Base-by-base conservation (phyloP, 2,797 vertebrate genomes). In the Acanthurus leucopareius region DNA sequence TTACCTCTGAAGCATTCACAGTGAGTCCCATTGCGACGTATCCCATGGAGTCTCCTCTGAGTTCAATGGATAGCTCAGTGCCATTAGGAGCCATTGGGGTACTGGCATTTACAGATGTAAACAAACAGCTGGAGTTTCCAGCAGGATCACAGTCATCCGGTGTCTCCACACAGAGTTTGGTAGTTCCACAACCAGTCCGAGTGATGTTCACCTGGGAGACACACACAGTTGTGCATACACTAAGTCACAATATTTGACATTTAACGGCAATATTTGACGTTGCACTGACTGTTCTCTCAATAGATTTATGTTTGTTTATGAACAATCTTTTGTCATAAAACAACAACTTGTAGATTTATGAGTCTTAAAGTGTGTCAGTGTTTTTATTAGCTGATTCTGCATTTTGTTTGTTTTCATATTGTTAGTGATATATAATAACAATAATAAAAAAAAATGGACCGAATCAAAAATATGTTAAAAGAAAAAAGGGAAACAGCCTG, bases 11-110 rank as follows among this genome's bases (percentile, higher is more conserved):
- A 15, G 3, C 0, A 1, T 5, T n/a, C 0, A 0, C 0, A 2
- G 62, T 74, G 20, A 94, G 64, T 32, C 84, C 88, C 38, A 92
- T 0, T 2, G 69, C 92, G 0, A 93, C 2, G 72, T 82, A 93
- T 15, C 83, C 91, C 0, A 0, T 0, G 9, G 90, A 80, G 0
- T 17, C 1, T 19, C 87, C 91, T 0, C 76, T 72, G 28, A 92
- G 83, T 11, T 89, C 3, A 2, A 92, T 0, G 20, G 11, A 3
- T 10, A 91, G 3, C 0, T 51, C 0, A 0, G 4, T 1, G 19
- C 75, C 59, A 0, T 28, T 60, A 5, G 77, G 25, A 9, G 52
- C 0, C 10, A 0, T 0, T 0, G 10, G 0, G 1, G 0, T 0
- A 3, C 0, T 1, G 28, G 49, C 0, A 0, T 0, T 0, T 28